Evolutionary conservation across 2,797 vertebrate genomes (phyloP).

Genomic region (Siniperca undulata): DNA sequence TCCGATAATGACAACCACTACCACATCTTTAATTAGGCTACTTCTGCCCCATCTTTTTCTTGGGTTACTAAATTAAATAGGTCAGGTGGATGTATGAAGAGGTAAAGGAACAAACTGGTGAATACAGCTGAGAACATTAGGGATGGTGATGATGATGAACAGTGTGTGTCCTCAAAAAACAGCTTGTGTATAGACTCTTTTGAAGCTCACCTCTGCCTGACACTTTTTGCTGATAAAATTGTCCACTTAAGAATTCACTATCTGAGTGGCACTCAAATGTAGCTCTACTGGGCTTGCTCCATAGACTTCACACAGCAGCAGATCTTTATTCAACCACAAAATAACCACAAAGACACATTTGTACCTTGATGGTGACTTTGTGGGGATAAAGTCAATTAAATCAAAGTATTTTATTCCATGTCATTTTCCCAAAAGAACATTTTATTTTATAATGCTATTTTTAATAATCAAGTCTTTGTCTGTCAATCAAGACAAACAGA

Average conservation of each 20-base stretch:
- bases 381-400: neutral
- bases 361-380: neutral
- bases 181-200: neutral
- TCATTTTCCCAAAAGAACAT: neutral
- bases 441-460: neutral
- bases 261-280: neutral
- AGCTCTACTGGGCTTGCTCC: constrained; percentile 11
- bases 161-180: neutral
- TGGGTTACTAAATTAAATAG: neutral
- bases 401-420: neutral
- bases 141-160: neutral
- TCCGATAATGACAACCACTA: neutral
- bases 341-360: neutral
- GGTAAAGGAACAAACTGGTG: neutral
- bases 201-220: constrained; percentile 2
- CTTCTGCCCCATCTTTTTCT: neutral
- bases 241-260: neutral
- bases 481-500: neutral
- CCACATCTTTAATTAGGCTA: constrained; percentile 2
- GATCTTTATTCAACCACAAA: neutral
- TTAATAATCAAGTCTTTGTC: neutral
- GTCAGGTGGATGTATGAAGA: constrained; percentile 7
- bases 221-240: constrained; percentile 14
- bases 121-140: constrained; percentile 23
- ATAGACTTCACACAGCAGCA: neutral